These are phyloP conservation scores for Ophiodon elongatus DNA, from an alignment of 2,113 vertebrate genomes.

Conservation along the genomic window DNA sequence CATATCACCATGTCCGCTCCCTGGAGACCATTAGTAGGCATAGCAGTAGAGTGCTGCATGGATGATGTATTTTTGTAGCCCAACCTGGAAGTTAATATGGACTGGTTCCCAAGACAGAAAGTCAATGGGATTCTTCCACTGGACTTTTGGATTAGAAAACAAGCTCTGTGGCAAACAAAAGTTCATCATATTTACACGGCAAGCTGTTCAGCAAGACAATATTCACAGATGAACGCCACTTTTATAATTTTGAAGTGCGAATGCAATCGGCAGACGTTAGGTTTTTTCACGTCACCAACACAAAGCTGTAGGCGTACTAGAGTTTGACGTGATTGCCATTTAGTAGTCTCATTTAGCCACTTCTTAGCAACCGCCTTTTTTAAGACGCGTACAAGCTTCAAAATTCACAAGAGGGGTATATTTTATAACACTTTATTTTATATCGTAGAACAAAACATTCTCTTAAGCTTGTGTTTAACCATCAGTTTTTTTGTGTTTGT, in stretches of 20 bases:
- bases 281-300: too few species aligned
- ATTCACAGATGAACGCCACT: neutral
- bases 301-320: neutral
- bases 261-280: neutral
- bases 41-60: neutral
- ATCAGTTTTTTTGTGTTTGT: too few species aligned
- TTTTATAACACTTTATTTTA: too few species aligned
- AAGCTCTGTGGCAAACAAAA: neutral
- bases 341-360: too few species aligned
- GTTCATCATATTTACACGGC: too few species aligned
- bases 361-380: too few species aligned
- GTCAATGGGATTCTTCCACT: neutral
- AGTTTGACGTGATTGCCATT: neutral
- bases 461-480: neutral
- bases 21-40: conserved; percentile 21
- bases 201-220: neutral
- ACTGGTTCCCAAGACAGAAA: neutral
- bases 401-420: too few species aligned
- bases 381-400: too few species aligned
- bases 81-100: neutral
- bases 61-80: neutral
- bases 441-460: neutral
- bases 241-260: neutral
- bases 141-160: neutral
- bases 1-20: conserved; percentile 10